Conservation (phyloP, 1,140 invertebrate genomes). For the Zaprionus ghesquierei region DNA sequence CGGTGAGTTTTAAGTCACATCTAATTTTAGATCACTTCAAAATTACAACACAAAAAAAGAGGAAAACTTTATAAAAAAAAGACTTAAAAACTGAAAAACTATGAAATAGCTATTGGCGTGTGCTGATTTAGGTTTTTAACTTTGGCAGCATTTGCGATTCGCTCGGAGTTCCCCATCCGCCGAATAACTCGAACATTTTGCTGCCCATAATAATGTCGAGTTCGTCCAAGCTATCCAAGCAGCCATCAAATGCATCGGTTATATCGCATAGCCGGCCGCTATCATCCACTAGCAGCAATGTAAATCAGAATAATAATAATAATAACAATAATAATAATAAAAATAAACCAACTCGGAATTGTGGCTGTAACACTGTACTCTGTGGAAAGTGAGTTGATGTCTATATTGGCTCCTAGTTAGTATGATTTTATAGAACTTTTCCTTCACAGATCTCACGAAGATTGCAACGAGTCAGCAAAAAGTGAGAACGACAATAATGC, state of each 20-base stretch:
- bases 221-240: neutral
- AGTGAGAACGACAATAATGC: neutral
- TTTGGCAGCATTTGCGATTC: slow-evolving; percentile 39
- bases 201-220: slow-evolving; percentile 19
- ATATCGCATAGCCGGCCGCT: neutral
- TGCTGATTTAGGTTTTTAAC: slow-evolving; percentile 13
- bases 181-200: slow-evolving; percentile 14
- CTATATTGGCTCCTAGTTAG: neutral
- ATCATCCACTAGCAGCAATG: too few species aligned
- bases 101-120: slow-evolving; percentile 5
- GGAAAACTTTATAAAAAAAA: neutral
- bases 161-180: slow-evolving; percentile 28
- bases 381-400: slow-evolving; percentile 11
- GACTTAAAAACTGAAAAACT: neutral
- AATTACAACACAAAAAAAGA: neutral
- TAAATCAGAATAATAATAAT: neutral
- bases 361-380: slow-evolving; percentile 12
- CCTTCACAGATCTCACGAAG: neutral
- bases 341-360: neutral
- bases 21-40: neutral
- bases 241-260: neutral
- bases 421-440: neutral
- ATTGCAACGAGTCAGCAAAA: neutral
- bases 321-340: neutral
- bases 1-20: slow-evolving; percentile 62